Percentiles rank a stretch among this genome's conserved stretches.
Conservation (phyloP, 2,113 vertebrate genomes). For the Pogona vitticeps region DNA sequence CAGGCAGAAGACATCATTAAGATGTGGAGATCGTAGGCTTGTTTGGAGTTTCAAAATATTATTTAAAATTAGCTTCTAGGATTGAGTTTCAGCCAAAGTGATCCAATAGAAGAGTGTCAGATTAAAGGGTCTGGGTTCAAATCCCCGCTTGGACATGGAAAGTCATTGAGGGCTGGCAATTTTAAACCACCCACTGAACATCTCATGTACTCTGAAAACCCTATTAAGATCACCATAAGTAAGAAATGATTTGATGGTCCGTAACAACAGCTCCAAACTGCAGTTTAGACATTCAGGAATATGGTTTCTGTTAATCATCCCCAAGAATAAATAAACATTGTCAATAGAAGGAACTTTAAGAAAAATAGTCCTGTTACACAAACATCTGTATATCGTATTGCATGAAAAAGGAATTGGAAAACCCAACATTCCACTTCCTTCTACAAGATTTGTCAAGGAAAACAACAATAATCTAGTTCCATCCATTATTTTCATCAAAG, state of each 20-base stretch:
- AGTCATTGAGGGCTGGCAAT: too few species aligned
- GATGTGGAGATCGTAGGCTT: neutral
- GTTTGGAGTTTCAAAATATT: neutral
- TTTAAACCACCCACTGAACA: too few species aligned
- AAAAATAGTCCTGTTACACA: neutral
- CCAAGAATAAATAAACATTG: neutral
- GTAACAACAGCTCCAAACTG: too few species aligned
- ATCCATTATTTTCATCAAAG: neutral
- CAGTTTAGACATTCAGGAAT: too few species aligned
- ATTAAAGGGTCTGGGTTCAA: too few species aligned
- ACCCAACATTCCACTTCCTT: neutral
- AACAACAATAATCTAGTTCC: neutral
- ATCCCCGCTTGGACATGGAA: too few species aligned
- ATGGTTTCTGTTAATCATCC: slow-evolving; percentile 13
- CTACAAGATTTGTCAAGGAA: neutral
- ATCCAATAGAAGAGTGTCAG: too few species aligned
- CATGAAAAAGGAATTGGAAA: neutral
- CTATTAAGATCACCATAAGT: too few species aligned
- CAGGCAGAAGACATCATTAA: neutral
- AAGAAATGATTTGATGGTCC: too few species aligned
- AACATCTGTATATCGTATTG: neutral
- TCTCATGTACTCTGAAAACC: too few species aligned
- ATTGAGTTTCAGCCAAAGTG: neutral
- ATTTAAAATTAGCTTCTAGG: neutral
- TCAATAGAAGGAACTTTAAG: neutral